These are phyloP conservation scores for Lycodopsis pacificus DNA, from an alignment of 2,797 vertebrate species.

Conservation along the genomic window DNA sequence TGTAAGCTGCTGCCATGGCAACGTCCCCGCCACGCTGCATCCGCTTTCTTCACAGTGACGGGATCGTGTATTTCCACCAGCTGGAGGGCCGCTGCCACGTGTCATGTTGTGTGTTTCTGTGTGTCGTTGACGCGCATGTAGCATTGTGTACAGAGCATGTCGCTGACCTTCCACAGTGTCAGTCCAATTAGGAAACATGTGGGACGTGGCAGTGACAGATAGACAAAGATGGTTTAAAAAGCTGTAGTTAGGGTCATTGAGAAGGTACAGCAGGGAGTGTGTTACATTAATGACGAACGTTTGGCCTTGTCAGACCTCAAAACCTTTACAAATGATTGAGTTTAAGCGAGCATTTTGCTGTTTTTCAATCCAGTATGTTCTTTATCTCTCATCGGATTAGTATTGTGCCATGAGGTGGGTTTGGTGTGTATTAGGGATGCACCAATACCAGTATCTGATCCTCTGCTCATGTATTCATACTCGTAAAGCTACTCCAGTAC, in stretches of 20 bases:
- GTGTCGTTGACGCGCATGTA: conserved; percentile 23
- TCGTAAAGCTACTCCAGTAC: background rate
- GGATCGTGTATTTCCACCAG: conserved; percentile 51
- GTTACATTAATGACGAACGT: conserved; percentile 14
- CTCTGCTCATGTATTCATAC: background rate
- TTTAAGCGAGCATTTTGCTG: background rate
- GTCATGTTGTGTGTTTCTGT: conserved; percentile 34
- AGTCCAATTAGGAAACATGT: conserved; percentile 55
- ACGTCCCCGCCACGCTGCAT: conserved; percentile 19
- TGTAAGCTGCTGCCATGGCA: conserved; percentile 44
- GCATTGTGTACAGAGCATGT: conserved; percentile 41
- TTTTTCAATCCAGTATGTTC: background rate
- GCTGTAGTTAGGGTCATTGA: conserved; percentile 18
- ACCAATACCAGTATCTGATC: background rate
- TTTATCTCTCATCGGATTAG: background rate
- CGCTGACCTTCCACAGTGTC: conserved; percentile 56
- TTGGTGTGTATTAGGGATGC: background rate
- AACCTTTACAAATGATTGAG: background rate
- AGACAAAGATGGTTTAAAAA: conserved; percentile 29
- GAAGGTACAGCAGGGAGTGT: background rate
- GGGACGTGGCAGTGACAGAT: conserved; percentile 23
- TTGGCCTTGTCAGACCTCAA: background rate
- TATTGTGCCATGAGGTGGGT: background rate
- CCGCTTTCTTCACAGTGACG: conserved; percentile 51
- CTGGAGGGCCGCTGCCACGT: conserved; percentile 47